Conservation (phyloP, 2,113 vertebrate genomes). For the Phyllostomus discolor region DNA sequence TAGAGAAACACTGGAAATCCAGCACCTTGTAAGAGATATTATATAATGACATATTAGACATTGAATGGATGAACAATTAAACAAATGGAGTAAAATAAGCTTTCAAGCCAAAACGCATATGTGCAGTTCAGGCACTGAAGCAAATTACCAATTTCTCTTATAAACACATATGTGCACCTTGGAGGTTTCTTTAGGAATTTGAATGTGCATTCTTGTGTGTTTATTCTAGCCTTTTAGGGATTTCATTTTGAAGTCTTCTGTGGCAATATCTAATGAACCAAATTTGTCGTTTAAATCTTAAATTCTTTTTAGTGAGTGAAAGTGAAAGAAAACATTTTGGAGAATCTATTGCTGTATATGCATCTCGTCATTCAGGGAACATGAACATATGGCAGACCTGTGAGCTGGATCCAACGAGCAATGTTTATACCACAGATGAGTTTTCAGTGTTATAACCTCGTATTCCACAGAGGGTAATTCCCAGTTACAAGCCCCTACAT, state of each 20-base stretch:
- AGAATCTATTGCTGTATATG: neutral
- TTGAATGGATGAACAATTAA: neutral
- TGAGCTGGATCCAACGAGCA: neutral
- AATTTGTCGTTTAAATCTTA: neutral
- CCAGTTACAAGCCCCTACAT: neutral
- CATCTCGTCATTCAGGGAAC: neutral
- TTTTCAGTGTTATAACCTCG: constrained; percentile 26
- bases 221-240: neutral
- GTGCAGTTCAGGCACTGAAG: neutral
- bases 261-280: neutral
- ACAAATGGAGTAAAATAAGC: neutral
- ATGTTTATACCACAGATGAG: neutral
- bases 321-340: neutral
- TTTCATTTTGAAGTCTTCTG: neutral
- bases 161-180: neutral
- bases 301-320: neutral
- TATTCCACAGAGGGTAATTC: constrained; percentile 21
- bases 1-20: neutral
- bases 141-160: neutral
- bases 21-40: neutral
- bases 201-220: neutral
- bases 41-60: neutral
- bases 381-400: neutral
- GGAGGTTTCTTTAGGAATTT: neutral
- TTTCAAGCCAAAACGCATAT: neutral